phyloP scores from a whole-genome alignment of 92 coral and sea anemone genomes.

The Paramuricea clavata region DNA sequence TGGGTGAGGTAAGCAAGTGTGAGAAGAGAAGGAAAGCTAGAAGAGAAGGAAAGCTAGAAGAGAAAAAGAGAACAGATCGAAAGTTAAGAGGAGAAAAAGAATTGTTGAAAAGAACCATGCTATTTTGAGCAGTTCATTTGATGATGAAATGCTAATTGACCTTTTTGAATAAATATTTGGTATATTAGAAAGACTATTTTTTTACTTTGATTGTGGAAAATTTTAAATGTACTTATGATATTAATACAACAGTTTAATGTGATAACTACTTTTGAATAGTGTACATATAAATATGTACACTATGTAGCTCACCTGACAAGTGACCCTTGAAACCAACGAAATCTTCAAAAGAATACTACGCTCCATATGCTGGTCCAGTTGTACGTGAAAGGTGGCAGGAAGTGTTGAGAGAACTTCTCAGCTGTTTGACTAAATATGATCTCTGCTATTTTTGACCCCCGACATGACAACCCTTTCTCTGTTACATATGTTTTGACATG shows the following conservation, averaged over 20 bases:
- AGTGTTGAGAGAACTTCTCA: constrained; percentile 62
- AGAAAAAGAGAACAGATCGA: background rate
- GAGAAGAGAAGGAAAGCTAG: too few species aligned
- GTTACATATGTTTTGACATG: background rate
- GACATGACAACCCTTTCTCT: background rate
- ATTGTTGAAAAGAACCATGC: background rate
- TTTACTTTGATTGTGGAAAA: too few species aligned
- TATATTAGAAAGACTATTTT: too few species aligned
- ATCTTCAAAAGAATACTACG: constrained; percentile 61
- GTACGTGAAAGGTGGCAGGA: constrained; percentile 68
- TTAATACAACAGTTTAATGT: too few species aligned
- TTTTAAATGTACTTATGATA: too few species aligned
- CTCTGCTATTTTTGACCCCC: background rate
- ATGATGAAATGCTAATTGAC: background rate
- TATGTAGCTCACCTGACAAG: background rate
- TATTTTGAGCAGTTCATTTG: background rate
- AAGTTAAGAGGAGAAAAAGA: background rate
- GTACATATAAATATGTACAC: too few species aligned
- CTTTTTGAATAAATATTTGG: too few species aligned
- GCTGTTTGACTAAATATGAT: constrained; percentile 69
- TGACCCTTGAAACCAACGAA: constrained; percentile 18
- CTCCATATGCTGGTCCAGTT: constrained; percentile 70
- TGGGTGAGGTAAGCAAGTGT: background rate
- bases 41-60: background rate
- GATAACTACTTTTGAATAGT: too few species aligned